These are phyloP conservation scores for Heliocidaris tuberculata DNA, from an alignment of 35 echinoderm and acorn worm species.

Conservation along the genomic window DNA sequence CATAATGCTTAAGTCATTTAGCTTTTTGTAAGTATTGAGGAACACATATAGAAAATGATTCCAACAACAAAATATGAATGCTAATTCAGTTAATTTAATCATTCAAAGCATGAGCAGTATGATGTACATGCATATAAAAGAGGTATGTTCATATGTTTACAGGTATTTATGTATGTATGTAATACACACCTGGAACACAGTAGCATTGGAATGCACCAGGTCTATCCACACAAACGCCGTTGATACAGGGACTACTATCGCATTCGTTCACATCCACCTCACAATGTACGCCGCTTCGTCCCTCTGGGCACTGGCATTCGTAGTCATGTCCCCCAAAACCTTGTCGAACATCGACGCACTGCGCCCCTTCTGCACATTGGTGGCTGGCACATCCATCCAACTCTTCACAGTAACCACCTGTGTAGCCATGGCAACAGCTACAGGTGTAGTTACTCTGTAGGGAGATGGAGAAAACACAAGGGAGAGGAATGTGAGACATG, in stretches of 20 bases:
- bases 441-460: constrained; percentile 71
- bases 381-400: constrained; percentile 75
- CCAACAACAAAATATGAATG: no score
- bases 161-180: background rate
- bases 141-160: background rate
- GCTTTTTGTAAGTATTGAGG: background rate
- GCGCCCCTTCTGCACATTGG: constrained; percentile 65
- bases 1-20: no score
- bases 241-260: constrained; percentile 75
- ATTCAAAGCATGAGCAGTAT: background rate
- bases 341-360: constrained; percentile 79
- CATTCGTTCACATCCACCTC: constrained; percentile 88
- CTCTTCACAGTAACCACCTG: constrained; percentile 71
- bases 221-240: constrained; percentile 78
- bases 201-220: constrained; percentile 69
- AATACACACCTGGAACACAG: constrained; percentile 57
- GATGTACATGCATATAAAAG: background rate
- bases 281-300: constrained; percentile 75
- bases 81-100: no score
- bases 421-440: constrained; percentile 71
- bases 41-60: background rate
- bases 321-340: constrained; percentile 75
- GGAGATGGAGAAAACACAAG: constrained; percentile 15
- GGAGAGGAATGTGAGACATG: background rate
- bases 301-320: constrained; percentile 78